Conservation (phyloP, 2,888 invertebrate genomes). For the Acanthosepion esculentum region DNA sequence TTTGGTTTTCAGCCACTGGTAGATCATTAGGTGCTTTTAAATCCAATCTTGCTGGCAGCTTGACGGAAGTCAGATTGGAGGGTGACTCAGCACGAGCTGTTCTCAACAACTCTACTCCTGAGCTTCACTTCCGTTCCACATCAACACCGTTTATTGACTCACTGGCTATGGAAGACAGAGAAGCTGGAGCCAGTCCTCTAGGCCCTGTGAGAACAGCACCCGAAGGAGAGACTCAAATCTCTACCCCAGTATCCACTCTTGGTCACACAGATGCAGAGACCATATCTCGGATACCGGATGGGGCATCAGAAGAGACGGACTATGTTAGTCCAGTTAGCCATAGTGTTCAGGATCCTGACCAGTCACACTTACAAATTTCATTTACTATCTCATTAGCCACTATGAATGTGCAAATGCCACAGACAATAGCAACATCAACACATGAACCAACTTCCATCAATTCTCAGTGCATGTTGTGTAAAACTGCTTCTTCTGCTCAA, state of each 20-base stretch:
- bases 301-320: conserved; percentile 38
- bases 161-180: neutral
- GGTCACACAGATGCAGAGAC: neutral
- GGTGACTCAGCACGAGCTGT: neutral
- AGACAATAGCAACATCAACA: conserved; percentile 34
- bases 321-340: conserved; percentile 34
- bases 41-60: conserved; percentile 24
- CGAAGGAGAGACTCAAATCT: conserved; percentile 17
- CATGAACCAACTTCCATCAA: conserved; percentile 37
- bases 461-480: conserved; percentile 17
- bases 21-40: conserved; percentile 24
- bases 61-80: conserved; percentile 34
- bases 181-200: conserved; percentile 35
- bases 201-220: conserved; percentile 39
- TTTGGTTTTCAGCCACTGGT: conserved; percentile 2
- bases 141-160: conserved; percentile 34
- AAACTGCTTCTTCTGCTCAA: conserved; percentile 45
- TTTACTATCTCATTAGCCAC: conserved; percentile 45
- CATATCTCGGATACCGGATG: conserved; percentile 39
- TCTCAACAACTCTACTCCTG: neutral
- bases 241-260: neutral
- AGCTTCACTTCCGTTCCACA: conserved; percentile 34
- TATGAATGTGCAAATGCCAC: conserved; percentile 46
- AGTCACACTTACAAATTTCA: conserved; percentile 37
- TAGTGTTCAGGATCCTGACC: conserved; percentile 38